These are phyloP conservation scores for Campylomormyrus numenius DNA, from an alignment of 2,113 vertebrate species.

Conservation along the genomic window DNA sequence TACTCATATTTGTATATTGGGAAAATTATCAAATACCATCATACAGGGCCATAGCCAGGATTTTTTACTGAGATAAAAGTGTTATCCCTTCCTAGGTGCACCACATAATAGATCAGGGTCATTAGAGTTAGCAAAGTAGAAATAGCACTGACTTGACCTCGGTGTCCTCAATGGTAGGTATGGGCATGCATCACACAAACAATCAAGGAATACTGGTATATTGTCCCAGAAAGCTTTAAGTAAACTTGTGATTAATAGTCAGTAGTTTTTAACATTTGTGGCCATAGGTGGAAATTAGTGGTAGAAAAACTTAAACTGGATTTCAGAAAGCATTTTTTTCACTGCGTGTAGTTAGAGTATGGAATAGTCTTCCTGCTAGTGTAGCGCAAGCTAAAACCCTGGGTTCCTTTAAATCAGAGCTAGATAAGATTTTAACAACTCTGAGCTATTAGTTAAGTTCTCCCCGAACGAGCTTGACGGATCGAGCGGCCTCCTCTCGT, in stretches of 20 bases:
- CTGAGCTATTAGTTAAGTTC: no score
- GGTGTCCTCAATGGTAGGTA: not conserved
- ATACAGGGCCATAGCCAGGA: not conserved
- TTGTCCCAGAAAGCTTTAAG: not conserved
- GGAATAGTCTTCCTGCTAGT: no score
- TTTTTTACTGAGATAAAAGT: not conserved
- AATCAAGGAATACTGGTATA: not conserved
- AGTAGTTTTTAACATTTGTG: not conserved
- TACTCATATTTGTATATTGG: not conserved
- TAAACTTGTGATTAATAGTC: not conserved
- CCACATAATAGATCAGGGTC: not conserved
- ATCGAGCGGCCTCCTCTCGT: no score
- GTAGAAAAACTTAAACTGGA: no score
- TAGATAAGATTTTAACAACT: no score
- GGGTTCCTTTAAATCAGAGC: no score
- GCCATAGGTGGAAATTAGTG: no score
- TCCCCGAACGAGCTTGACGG: no score
- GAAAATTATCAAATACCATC: not conserved
- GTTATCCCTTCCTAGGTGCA: not conserved
- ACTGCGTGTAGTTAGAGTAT: no score
- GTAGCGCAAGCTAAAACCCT: no score
- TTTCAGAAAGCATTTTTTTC: no score
- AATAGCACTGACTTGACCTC: not conserved
- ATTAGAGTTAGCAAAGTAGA: not conserved
- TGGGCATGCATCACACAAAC: not conserved